phyloP scores from a whole-genome alignment of 2,113 vertebrate genomes.

The Myanophis thanlyinensis region DNA sequence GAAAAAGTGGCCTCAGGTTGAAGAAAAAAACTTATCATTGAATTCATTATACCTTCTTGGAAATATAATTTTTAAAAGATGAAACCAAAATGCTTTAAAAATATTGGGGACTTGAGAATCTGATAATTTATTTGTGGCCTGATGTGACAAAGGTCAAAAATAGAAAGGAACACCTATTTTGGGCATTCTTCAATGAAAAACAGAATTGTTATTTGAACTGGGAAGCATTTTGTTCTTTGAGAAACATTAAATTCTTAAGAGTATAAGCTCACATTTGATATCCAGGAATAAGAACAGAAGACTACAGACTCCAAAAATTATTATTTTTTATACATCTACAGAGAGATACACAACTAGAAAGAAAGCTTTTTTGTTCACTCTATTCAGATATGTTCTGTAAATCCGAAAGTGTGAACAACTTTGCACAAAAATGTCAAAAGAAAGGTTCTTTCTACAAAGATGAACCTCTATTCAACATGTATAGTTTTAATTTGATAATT shows the following conservation, averaged over 20 bases:
- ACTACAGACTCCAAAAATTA: constrained; percentile 25
- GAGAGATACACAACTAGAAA: background rate
- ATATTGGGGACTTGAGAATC: background rate
- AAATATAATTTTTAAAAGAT: background rate
- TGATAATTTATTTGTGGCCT: background rate
- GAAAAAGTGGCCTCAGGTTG: background rate
- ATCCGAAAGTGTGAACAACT: constrained; percentile 38
- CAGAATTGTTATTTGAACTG: background rate
- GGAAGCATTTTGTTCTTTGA: constrained; percentile 50
- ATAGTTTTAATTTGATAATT: constrained; percentile 75
- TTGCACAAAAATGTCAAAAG: constrained; percentile 60
- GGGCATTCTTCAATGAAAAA: background rate
- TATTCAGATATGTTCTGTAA: constrained; percentile 20
- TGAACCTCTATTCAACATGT: constrained; percentile 64
- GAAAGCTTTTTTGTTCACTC: background rate
- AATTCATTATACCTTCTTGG: background rate
- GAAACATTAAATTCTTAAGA: constrained; percentile 43
- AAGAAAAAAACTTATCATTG: background rate
- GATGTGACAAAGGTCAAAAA: background rate
- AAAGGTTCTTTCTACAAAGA: constrained; percentile 60
- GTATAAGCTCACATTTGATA: constrained; percentile 43
- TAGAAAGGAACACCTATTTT: background rate
- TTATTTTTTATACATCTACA: background rate
- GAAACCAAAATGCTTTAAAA: background rate
- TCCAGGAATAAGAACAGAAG: constrained; percentile 33